phyloP scores from a whole-genome alignment of 2,113 vertebrate species.

The Sapayoa aenigma region DNA sequence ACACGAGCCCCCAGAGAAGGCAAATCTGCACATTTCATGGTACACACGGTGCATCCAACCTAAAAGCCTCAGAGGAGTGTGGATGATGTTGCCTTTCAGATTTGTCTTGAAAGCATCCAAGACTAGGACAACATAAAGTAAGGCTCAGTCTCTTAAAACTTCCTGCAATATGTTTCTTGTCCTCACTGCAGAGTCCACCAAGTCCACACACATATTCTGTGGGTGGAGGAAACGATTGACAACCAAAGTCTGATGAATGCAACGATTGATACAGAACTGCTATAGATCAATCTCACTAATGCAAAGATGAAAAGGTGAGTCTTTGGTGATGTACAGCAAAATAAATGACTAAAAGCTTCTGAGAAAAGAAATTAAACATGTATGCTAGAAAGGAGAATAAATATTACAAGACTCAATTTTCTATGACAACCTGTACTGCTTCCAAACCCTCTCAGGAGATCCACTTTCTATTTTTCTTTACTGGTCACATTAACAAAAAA shows the following conservation, averaged over 20 bases:
- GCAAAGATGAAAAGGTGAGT: background rate
- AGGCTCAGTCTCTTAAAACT: background rate
- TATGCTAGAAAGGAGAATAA: slow-evolving; percentile 5
- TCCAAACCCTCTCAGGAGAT: slow-evolving; percentile 15
- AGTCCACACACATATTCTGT: background rate
- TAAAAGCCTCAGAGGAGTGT: background rate
- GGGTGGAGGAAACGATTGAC: background rate
- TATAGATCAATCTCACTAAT: background rate
- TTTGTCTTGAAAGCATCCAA: background rate
- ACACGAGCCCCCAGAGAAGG: background rate
- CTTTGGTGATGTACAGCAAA: background rate
- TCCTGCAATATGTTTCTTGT: background rate
- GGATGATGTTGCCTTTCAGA: background rate
- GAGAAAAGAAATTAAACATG: background rate
- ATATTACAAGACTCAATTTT: slow-evolving; percentile 15
- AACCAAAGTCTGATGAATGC: background rate
- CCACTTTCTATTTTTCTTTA: background rate
- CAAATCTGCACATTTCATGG: too few species aligned
- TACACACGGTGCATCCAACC: background rate
- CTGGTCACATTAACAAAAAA: slow-evolving; percentile 7
- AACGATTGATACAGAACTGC: background rate
- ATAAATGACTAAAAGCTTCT: background rate
- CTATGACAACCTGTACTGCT: background rate
- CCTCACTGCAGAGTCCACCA: background rate
- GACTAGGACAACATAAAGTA: background rate